Evolutionary conservation across 2,888 invertebrate species (phyloP).

Genomic region (Hydraecia micacea): DNA sequence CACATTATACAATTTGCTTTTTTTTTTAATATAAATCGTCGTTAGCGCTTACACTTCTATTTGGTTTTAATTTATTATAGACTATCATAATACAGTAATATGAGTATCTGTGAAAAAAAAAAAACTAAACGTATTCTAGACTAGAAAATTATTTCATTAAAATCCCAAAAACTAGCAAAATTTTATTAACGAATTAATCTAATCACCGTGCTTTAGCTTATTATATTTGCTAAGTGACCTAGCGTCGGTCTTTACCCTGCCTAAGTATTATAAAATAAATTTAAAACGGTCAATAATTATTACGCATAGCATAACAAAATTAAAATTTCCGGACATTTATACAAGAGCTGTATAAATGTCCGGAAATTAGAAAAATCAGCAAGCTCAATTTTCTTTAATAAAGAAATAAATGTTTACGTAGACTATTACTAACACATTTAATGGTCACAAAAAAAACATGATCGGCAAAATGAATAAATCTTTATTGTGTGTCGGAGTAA

Average conservation of each 20-base stretch:
- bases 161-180: not conserved
- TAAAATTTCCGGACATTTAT: too few relatives aligned
- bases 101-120: not conserved
- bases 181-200: not conserved
- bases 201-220: not conserved
- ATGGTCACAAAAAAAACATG: not conserved
- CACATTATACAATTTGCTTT: too few relatives aligned
- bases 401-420: not conserved
- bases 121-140: not conserved
- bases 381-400: constrained; percentile 8
- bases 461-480: not conserved
- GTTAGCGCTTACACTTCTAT: too few relatives aligned
- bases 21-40: not conserved
- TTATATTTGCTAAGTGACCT: too few relatives aligned
- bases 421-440: not conserved
- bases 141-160: not conserved
- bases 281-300: not conserved
- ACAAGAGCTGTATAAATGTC: not conserved
- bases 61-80: not conserved
- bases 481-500: not conserved
- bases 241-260: not conserved
- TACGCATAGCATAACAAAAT: not conserved
- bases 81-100: not conserved
- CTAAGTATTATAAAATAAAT: not conserved
- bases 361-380: constrained; percentile 15